Evolutionary conservation across 1,140 invertebrate genomes (phyloP), one percentile per base, ranked within the genome.

Genomic region (Drosophila eugracilis): DNA sequence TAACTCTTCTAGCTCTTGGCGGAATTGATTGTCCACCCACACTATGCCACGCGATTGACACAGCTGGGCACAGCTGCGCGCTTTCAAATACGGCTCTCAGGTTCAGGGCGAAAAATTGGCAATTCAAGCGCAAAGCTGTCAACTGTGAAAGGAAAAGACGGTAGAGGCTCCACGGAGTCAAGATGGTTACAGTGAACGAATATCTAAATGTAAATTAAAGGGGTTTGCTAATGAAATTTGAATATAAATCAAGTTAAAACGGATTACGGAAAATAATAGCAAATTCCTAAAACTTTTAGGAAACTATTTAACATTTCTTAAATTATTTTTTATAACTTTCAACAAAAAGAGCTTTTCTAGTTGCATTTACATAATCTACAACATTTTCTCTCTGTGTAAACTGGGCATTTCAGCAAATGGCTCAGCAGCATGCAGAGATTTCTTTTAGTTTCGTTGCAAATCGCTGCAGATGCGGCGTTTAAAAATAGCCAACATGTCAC

Each of bases 401-500:
- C 28, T n/a, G 44, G 10, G 14, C 5, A 32, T 19, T 45, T 32
- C 7, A 37, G 52, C 55, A 71, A 80, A 80, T 75, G 77, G 78
- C 42, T 72, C 73, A 73, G 54, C 78, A 45, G 54, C 78, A 81
- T 77, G 74, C 78, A 66, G 65, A 32, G 30, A 59, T 60, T 30
- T 60, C 41, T 62, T 48, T 47, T 65, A 6, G 22, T 47, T 47
- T 65, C 10, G 59, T 84, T 84, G 47, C 52, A 75, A 85, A 80
- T 80, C 58, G 72, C 50, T 79, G 80, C 74, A 80, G 57, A 66
- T 66, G 54, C 77, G 41, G 59, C 60, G 60, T 86, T 86, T 88
- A 86, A 81, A 86, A 88, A 86, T 86, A 86, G 83, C 74, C 80
- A 63, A 72, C 76, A 80, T 85, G 81, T 85, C 81, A 86, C 72